phyloP scores from a whole-genome alignment of 2,113 vertebrate genomes.

The Forbesichthys papilliferus region DNA sequence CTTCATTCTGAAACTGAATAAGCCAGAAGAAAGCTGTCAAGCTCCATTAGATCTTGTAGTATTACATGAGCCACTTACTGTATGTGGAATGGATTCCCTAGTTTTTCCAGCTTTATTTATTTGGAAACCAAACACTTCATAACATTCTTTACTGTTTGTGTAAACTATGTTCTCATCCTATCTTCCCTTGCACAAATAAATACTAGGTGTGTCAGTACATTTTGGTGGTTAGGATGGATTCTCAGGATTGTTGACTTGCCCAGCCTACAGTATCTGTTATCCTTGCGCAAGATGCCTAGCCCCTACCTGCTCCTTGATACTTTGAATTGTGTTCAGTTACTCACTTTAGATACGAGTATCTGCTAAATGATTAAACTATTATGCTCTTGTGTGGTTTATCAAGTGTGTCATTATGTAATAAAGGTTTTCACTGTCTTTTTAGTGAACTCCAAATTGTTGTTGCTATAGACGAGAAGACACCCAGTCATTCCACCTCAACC shows the following conservation, averaged over 20 bases:
- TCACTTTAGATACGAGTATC: not conserved
- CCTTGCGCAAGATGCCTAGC: no score
- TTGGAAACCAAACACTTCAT: no score
- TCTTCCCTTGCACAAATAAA: not conserved
- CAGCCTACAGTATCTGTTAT: not conserved
- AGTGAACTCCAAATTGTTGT: not conserved
- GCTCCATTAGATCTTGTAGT: no score
- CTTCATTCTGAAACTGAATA: no score
- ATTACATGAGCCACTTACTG: no score
- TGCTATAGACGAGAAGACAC: constrained; percentile 14
- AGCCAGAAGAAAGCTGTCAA: no score
- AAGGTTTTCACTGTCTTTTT: constrained; percentile 18
- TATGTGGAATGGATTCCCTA: no score
- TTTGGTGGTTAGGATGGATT: no score
- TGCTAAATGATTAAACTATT: not conserved
- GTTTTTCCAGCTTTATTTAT: no score
- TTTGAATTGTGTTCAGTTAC: not conserved
- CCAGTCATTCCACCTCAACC: constrained; percentile 30
- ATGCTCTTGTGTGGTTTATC: not conserved
- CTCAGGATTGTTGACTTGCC: not conserved
- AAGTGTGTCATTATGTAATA: constrained; percentile 31
- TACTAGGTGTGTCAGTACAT: not conserved
- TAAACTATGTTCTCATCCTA: not conserved
- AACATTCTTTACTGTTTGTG: no score
- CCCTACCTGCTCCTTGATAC: not conserved